Percentiles rank a stretch among this genome's conserved stretches.
phyloP scores from a whole-genome alignment of 2,113 vertebrate species.

The Stomatorhinus ivindoensis region DNA sequence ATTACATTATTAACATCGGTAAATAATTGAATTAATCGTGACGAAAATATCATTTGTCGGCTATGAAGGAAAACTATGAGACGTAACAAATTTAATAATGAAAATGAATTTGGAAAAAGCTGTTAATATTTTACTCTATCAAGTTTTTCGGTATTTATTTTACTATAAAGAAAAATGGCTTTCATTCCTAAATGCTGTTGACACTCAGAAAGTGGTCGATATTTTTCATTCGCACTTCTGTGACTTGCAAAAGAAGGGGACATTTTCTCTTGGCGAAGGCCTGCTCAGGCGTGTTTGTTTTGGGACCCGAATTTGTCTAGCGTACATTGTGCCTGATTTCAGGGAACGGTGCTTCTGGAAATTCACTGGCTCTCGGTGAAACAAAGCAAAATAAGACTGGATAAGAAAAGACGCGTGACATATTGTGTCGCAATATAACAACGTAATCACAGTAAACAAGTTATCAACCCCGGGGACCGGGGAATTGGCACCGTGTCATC shows the following conservation, averaged over 20 bases:
- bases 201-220: constrained; percentile 72
- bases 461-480: neutral
- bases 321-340: neutral
- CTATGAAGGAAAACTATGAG: neutral
- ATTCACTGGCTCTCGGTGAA: neutral
- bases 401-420: neutral
- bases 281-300: constrained; percentile 7
- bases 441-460: neutral
- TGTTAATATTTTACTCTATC: neutral
- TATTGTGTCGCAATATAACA: neutral
- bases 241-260: constrained; percentile 41
- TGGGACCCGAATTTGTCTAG: neutral
- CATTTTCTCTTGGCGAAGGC: constrained; percentile 38
- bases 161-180: constrained; percentile 26
- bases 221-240: constrained; percentile 52
- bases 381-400: neutral
- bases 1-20: neutral
- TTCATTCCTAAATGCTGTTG: constrained; percentile 59
- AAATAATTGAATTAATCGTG: neutral
- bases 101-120: neutral
- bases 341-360: no score
- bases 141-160: neutral
- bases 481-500: neutral
- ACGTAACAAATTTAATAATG: neutral
- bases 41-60: neutral